phyloP scores from a whole-genome alignment of 2,888 invertebrate species.

The Yponomeuta plumbellus region DNA sequence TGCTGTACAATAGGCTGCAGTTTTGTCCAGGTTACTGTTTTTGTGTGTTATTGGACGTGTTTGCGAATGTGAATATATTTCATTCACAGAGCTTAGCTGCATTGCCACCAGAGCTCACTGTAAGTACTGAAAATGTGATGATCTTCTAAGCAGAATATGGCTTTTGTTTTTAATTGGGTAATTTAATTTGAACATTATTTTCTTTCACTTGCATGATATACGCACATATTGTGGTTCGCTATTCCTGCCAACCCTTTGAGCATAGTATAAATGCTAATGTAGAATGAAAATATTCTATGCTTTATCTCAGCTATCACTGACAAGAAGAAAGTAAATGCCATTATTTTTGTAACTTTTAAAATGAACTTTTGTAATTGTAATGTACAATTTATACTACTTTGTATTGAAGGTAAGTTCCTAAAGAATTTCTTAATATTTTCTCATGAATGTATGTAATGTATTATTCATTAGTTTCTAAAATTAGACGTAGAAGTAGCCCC shows the following conservation, averaged over 20 bases:
- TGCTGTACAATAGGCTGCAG: conserved; percentile 17
- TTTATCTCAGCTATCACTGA: too few species aligned
- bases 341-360: too few species aligned
- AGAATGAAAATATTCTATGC: too few species aligned
- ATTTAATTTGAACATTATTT: conserved; percentile 10
- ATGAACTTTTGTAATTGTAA: too few species aligned
- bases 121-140: conserved; percentile 74
- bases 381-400: too few species aligned
- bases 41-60: conserved; percentile 28
- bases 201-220: conserved; percentile 10
- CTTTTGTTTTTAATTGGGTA: not conserved
- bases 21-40: conserved; percentile 24
- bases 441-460: not conserved
- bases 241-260: too few species aligned
- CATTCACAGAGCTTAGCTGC: conserved; percentile 88
- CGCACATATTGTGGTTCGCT: too few species aligned
- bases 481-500: not conserved
- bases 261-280: too few species aligned
- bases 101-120: conserved; percentile 86
- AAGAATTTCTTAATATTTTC: not conserved
- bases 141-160: conserved; percentile 14
- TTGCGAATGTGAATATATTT: conserved; percentile 71
- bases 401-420: not conserved
- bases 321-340: too few species aligned
- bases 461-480: not conserved